These are phyloP conservation scores for Rhincodon typus DNA, from an alignment of 2,797 vertebrate genomes.

Conservation along the genomic window DNA sequence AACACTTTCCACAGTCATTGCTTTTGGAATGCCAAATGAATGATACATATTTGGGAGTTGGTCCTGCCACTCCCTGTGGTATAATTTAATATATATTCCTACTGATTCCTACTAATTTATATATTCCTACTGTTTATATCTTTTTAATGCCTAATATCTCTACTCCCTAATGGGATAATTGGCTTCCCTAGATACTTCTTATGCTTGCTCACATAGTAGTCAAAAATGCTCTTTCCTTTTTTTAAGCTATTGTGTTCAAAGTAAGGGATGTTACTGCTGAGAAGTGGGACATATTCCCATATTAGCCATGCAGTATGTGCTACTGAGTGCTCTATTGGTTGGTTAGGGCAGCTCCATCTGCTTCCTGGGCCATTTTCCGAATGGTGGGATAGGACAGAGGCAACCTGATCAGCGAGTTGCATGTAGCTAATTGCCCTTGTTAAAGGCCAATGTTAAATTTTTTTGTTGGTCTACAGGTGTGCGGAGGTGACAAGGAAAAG, in stretches of 20 bases:
- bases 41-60: background rate
- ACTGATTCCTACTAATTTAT: too few relatives aligned
- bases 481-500: too few relatives aligned
- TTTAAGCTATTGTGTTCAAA: background rate
- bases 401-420: background rate
- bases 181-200: background rate
- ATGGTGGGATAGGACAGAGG: background rate
- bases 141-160: background rate
- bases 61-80: background rate
- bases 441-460: background rate
- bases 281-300: background rate
- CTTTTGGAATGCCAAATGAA: background rate
- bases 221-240: background rate
- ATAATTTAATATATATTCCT: background rate
- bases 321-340: background rate
- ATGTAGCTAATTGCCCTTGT: background rate
- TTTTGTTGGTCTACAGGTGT: too few relatives aligned
- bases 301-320: background rate
- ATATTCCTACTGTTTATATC: background rate
- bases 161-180: background rate
- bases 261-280: background rate
- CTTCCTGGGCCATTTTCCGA: background rate
- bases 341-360: background rate
- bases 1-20: background rate
- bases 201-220: background rate